A percentile compares a stretch with the other conserved stretches of the same genome.
These are phyloP conservation scores for Noctuana brunneofusca DNA, from an alignment of 2,888 invertebrate species.

Conservation along the genomic window DNA sequence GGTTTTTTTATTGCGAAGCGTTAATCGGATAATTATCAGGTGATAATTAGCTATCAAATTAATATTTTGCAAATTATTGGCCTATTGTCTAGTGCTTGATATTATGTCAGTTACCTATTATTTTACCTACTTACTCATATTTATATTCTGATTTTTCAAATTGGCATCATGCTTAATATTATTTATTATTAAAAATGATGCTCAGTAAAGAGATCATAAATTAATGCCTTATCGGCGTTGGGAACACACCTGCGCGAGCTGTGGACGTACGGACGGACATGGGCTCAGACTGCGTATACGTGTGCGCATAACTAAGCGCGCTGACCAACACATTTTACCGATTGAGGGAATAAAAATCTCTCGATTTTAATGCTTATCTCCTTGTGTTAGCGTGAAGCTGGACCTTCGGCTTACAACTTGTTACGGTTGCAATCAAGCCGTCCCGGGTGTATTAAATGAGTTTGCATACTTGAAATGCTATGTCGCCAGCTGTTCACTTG, in stretches of 20 bases:
- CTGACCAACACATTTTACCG: slow-evolving; percentile 35
- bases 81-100: background rate
- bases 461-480: slow-evolving; percentile 61
- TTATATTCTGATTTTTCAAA: background rate
- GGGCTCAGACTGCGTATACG: slow-evolving; percentile 28
- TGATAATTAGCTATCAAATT: too few species aligned
- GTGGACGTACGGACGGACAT: slow-evolving; percentile 30
- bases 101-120: background rate
- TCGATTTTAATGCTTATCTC: slow-evolving; percentile 39
- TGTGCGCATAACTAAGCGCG: slow-evolving; percentile 8
- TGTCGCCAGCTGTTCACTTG: slow-evolving; percentile 58
- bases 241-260: slow-evolving; percentile 41
- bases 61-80: too few species aligned
- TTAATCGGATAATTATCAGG: too few species aligned
- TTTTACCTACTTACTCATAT: too few species aligned
- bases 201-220: slow-evolving; percentile 14
- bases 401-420: slow-evolving; percentile 24
- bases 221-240: slow-evolving; percentile 35
- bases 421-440: slow-evolving; percentile 37
- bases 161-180: background rate
- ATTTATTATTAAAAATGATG: slow-evolving; percentile 18
- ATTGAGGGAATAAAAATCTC: slow-evolving; percentile 34
- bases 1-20: too few species aligned
- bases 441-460: slow-evolving; percentile 47
- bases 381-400: slow-evolving; percentile 30